These are phyloP conservation scores for Buceros bicornis DNA, from an alignment of 2,797 vertebrate genomes.

Conservation along the genomic window DNA sequence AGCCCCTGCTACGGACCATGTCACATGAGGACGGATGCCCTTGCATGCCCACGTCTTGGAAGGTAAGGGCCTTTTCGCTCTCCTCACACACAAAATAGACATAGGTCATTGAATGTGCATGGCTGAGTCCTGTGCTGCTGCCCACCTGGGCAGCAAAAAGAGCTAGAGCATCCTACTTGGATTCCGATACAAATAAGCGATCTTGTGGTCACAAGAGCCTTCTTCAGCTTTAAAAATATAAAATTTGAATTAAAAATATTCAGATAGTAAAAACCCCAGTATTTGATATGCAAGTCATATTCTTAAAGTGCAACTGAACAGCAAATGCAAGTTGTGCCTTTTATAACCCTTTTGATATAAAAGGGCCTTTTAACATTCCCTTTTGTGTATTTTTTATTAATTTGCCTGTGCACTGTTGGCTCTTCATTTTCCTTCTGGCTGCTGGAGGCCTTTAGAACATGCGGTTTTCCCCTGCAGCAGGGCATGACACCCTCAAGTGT, in stretches of 20 bases:
- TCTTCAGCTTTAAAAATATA: constrained; percentile 62
- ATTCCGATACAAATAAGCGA: constrained; percentile 48
- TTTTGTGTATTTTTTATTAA: neutral
- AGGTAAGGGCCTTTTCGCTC: neutral
- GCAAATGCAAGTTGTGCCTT: constrained; percentile 61
- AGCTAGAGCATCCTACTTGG: constrained; percentile 31
- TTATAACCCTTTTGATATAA: constrained; percentile 42
- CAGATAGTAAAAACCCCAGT: constrained; percentile 54
- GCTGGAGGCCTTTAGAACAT: neutral
- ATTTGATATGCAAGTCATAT: constrained; percentile 56
- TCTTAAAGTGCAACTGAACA: constrained; percentile 68
- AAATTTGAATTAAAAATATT: constrained; percentile 66
- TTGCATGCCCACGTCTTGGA: rapidly evolving
- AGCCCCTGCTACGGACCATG: rapidly evolving
- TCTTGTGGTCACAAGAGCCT: constrained; percentile 49
- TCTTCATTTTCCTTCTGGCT: neutral
- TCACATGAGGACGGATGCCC: neutral
- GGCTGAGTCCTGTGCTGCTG: neutral
- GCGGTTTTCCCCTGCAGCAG: neutral
- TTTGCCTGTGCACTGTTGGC: neutral
- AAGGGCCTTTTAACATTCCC: constrained; percentile 57
- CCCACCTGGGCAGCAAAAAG: neutral
- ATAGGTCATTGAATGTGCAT: neutral
- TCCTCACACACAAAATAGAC: rapidly evolving
- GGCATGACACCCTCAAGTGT: neutral